Evolutionary conservation across 2,113 vertebrate genomes (phyloP).

Genomic region (Prunella fulvescens): DNA sequence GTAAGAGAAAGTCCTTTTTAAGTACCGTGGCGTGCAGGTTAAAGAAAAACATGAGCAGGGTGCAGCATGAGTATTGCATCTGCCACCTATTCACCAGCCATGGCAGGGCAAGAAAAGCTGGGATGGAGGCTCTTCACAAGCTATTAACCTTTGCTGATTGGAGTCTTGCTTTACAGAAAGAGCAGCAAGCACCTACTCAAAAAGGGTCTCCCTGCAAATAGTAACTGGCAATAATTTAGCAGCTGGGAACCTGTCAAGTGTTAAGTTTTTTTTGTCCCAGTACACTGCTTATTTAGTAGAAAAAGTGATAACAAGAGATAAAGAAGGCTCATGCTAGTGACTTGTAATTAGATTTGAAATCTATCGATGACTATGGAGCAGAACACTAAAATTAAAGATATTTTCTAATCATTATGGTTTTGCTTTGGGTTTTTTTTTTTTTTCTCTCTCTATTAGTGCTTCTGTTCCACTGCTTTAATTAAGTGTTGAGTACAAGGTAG

Average conservation of each 20-base stretch:
- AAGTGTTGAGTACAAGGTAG: conserved; percentile 35
- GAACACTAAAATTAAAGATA: neutral
- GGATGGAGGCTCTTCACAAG: conserved; percentile 28
- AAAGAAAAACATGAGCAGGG: neutral
- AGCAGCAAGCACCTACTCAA: conserved; percentile 1
- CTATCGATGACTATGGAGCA: neutral
- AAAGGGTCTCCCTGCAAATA: conserved; percentile 20
- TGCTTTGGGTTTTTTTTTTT: neutral
- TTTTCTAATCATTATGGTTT: neutral
- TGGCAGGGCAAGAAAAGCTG: conserved; percentile 26
- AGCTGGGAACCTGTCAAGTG: neutral
- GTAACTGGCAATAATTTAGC: conserved; percentile 33
- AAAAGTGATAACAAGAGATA: neutral
- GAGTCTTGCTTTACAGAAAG: conserved; percentile 51
- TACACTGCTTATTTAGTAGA: neutral
- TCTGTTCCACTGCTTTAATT: conserved; percentile 33
- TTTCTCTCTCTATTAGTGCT: neutral
- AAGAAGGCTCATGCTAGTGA: neutral
- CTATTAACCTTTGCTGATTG: conserved; percentile 69
- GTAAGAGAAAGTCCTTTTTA: neutral
- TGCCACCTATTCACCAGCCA: conserved; percentile 12
- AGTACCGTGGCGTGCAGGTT: neutral
- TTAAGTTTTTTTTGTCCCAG: neutral
- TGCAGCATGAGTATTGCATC: neutral
- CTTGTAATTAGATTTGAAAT: conserved; percentile 3